These are phyloP conservation scores for Menidia menidia DNA, from an alignment of 2,797 vertebrate species.

Conservation along the genomic window DNA sequence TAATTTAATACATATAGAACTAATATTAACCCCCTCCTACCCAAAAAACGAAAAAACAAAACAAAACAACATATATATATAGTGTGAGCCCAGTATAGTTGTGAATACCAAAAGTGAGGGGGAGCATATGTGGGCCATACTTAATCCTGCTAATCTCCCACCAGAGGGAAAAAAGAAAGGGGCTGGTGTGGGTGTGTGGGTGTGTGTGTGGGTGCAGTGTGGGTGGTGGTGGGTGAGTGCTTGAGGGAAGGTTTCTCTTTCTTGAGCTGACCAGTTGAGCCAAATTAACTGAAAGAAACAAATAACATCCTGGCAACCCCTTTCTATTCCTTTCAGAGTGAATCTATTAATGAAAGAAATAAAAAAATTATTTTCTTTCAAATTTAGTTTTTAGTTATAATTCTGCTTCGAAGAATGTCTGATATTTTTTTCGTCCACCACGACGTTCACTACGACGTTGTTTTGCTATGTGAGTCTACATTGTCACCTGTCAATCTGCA, in stretches of 20 bases:
- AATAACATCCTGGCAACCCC: slow-evolving; percentile 71
- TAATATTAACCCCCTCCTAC: too few species aligned
- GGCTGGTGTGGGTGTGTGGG: slow-evolving; percentile 4
- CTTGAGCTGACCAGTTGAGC: slow-evolving; percentile 82
- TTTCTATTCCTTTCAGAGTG: slow-evolving; percentile 58
- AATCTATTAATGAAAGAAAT: slow-evolving; percentile 79
- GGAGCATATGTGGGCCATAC: slow-evolving; percentile 97
- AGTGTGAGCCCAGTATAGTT: slow-evolving; percentile 75
- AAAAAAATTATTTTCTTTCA: slow-evolving; percentile 63
- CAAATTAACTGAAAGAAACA: slow-evolving; percentile 88
- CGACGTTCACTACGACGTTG: slow-evolving; percentile 33
- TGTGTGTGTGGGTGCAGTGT: too few species aligned
- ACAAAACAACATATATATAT: too few species aligned
- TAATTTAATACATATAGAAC: too few species aligned
- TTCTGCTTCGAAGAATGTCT: slow-evolving; percentile 63
- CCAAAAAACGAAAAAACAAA: too few species aligned
- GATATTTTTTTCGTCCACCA: slow-evolving; percentile 42
- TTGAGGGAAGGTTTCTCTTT: slow-evolving; percentile 77
- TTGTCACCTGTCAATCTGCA: slow-evolving; percentile 4
- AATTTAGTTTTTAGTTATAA: slow-evolving; percentile 55
- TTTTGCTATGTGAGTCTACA: slow-evolving; percentile 21
- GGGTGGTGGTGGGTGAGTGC: slow-evolving; percentile 63
- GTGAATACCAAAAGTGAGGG: slow-evolving; percentile 94
- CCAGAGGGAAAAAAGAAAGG: slow-evolving; percentile 83
- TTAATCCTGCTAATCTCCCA: slow-evolving; percentile 99